A percentile compares a stretch with the other conserved stretches of the same genome.
Conservation (phyloP, 2,113 vertebrate species). For the Cepphus grylle region DNA sequence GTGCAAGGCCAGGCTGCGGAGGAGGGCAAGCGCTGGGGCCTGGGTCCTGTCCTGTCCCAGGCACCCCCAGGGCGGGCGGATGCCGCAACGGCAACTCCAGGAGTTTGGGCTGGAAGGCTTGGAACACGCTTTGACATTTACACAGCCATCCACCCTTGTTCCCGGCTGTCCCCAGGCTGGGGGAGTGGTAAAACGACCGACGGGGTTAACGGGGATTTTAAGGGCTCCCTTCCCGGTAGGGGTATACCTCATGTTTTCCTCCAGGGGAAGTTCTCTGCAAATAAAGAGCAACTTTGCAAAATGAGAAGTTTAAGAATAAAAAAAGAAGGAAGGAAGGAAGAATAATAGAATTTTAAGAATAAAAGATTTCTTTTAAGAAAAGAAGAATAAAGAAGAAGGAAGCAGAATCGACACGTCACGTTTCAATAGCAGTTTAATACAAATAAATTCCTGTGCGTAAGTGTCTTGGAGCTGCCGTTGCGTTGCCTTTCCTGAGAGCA, state of each 20-base stretch:
- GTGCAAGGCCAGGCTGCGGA: neutral
- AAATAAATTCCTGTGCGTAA: neutral
- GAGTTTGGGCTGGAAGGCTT: neutral
- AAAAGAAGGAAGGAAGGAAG: neutral
- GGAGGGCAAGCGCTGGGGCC: neutral
- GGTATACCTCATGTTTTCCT: neutral
- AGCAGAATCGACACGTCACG: neutral
- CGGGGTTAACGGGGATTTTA: neutral
- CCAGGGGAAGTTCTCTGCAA: neutral
- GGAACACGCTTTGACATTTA: neutral
- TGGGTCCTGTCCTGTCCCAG: neutral
- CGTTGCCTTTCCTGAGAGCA: neutral
- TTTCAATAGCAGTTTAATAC: neutral
- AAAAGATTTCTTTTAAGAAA: neutral
- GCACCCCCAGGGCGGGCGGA: neutral
- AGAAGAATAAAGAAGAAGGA: neutral
- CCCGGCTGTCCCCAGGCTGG: neutral
- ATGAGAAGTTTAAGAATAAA: neutral
- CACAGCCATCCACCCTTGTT: neutral
- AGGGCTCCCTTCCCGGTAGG: neutral
- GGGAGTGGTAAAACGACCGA: neutral
- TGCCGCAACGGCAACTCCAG: neutral
- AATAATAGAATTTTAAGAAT: neutral
- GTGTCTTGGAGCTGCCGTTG: neutral
- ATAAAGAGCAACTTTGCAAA: neutral